phyloP scores from a whole-genome alignment of 2,888 invertebrate species.

The Cacoxenus indagator region DNA sequence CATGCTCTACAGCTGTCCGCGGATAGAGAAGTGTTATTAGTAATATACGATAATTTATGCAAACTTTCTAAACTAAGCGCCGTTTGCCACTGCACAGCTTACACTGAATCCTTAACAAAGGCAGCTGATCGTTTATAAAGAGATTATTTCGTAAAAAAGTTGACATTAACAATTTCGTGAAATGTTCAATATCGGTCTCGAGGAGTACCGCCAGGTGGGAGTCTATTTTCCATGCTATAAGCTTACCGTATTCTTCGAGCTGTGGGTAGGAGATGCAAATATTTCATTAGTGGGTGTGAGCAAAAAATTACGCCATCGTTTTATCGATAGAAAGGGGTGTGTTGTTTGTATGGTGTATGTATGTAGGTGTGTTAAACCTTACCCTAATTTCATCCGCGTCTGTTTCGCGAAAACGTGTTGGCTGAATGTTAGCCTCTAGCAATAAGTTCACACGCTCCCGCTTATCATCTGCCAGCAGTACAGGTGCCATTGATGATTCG shows the following conservation, averaged over 20 bases:
- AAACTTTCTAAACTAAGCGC: slow-evolving; percentile 4
- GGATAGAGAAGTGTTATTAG: no score
- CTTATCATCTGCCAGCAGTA: slow-evolving; percentile 40
- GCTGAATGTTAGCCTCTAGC: slow-evolving; percentile 66
- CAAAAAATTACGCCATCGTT: slow-evolving; percentile 30
- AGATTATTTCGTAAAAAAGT: slow-evolving; percentile 80
- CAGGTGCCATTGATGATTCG: slow-evolving; percentile 31
- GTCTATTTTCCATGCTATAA: slow-evolving; percentile 84
- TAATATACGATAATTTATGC: not conserved
- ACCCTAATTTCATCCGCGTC: slow-evolving; percentile 53
- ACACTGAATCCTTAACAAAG: slow-evolving; percentile 85
- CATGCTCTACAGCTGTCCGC: slow-evolving; percentile 74
- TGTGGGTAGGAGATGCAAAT: slow-evolving; percentile 60
- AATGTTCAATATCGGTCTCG: slow-evolving; percentile 82
- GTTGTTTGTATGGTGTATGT: not conserved
- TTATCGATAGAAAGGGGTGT: slow-evolving; percentile 33
- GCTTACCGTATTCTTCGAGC: slow-evolving; percentile 84
- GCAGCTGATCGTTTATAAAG: slow-evolving; percentile 82
- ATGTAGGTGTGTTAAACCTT: slow-evolving; percentile 29
- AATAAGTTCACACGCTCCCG: slow-evolving; percentile 60
- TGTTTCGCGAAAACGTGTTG: slow-evolving; percentile 31
- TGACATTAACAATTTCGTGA: slow-evolving; percentile 78
- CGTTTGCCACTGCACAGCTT: slow-evolving; percentile 63
- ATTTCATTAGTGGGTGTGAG: not conserved
- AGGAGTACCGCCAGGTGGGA: slow-evolving; percentile 82